Conservation (phyloP, 1,140 invertebrate species). For the Gryon sp. region DNA sequence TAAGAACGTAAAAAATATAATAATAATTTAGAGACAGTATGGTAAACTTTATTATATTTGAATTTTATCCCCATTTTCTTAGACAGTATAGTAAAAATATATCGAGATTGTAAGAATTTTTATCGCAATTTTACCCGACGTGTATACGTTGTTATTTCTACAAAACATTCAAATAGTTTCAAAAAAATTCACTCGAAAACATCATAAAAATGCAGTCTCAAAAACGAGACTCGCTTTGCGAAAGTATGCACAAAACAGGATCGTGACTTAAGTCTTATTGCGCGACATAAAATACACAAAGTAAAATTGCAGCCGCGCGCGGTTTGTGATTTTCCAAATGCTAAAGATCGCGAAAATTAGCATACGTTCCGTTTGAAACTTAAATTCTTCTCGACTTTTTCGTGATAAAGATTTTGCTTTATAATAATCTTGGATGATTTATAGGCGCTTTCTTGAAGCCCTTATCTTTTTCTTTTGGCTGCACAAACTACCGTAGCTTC, state of each 20-base stretch:
- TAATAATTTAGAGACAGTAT: too few relatives aligned
- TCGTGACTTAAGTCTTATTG: neutral
- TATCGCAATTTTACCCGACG: too few relatives aligned
- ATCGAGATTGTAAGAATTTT: too few relatives aligned
- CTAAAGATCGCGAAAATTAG: slow-evolving; percentile 70
- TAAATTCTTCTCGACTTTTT: slow-evolving; percentile 57
- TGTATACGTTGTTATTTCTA: too few relatives aligned
- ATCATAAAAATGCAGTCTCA: too few relatives aligned
- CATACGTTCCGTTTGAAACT: slow-evolving; percentile 69
- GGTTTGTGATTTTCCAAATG: slow-evolving; percentile 69
- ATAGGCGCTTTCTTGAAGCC: slow-evolving; percentile 51
- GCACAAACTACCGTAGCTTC: slow-evolving; percentile 27
- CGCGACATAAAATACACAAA: slow-evolving; percentile 9
- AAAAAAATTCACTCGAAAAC: too few relatives aligned
- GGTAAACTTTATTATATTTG: too few relatives aligned
- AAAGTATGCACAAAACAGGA: neutral
- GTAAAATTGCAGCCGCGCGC: slow-evolving; percentile 8
- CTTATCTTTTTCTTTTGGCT: slow-evolving; percentile 30
- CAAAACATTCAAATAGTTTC: too few relatives aligned
- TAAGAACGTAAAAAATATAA: too few relatives aligned
- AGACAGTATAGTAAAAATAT: too few relatives aligned
- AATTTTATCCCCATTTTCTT: too few relatives aligned
- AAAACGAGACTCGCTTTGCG: too few relatives aligned
- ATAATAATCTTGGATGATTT: slow-evolving; percentile 73
- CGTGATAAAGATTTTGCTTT: slow-evolving; percentile 62